Evolutionary conservation across 1,140 invertebrate species (phyloP).

Genomic region (Monomorium pharaonis): DNA sequence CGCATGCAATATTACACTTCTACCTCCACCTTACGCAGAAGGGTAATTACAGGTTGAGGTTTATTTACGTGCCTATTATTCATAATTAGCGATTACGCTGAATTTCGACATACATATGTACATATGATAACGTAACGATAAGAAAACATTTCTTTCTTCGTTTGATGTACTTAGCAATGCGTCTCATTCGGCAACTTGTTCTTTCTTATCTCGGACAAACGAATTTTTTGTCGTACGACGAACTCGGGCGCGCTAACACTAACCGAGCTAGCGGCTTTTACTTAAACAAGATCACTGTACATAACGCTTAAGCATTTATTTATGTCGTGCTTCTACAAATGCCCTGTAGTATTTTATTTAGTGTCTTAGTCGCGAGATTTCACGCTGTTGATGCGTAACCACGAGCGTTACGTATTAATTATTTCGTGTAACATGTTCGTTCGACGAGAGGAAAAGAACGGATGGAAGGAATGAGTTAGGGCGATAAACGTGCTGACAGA

Average conservation of each 20-base stretch:
- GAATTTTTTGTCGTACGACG: background rate
- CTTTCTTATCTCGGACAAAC: background rate
- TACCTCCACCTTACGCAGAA: background rate
- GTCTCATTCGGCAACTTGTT: background rate
- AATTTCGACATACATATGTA: slow-evolving; percentile 33
- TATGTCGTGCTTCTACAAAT: slow-evolving; percentile 83
- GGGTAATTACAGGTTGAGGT: slow-evolving; percentile 9
- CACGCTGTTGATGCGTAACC: slow-evolving; percentile 59
- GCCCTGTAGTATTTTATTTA: slow-evolving; percentile 84
- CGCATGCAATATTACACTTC: slow-evolving; percentile 1
- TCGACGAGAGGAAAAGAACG: background rate
- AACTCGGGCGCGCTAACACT: slow-evolving; percentile 54
- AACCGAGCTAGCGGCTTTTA: slow-evolving; percentile 82
- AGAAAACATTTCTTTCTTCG: background rate
- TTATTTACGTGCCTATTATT: slow-evolving; percentile 28
- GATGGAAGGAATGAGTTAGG: background rate
- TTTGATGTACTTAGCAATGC: background rate
- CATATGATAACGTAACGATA: background rate
- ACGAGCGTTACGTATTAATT: slow-evolving; percentile 56
- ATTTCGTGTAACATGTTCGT: slow-evolving; percentile 41
- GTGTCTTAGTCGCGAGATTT: slow-evolving; percentile 71
- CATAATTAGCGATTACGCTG: slow-evolving; percentile 27
- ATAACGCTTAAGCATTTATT: slow-evolving; percentile 85
- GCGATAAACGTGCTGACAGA: slow-evolving; percentile 34
- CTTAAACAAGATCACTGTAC: slow-evolving; percentile 82